Evolutionary conservation across 2,888 invertebrate species (phyloP), one percentile per base, ranked within the genome.

Genomic region (Fissipunctia ypsillon): DNA sequence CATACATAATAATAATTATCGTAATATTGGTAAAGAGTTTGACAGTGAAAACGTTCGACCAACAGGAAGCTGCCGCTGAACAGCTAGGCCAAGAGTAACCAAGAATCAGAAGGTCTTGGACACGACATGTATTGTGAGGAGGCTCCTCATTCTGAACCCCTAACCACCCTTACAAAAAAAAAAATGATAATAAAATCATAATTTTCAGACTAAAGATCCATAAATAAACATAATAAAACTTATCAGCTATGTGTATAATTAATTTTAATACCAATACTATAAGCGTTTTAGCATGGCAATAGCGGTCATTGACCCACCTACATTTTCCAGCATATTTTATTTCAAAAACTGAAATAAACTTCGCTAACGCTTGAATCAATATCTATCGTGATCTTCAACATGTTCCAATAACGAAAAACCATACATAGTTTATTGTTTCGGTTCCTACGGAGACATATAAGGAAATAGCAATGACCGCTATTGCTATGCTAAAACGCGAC

Each of bases 181-280:
- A 43, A 28, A 22, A 61, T 43, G 6, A 28, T 43, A 43, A 6
- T 61, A 28, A 28, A 25, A 41, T 60, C 19, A 60, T 60, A 10
- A 43, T 28, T 63, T 41, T 35, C 19, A 63, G 35, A 68, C 63
- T 35, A 69, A 38, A 28, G 16, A 48, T 48, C 38, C 45, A 16
- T 64, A 25, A 1, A 61, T 31, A 25, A 38, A 48, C 35, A 43
- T 5, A n/a, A 19, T 9, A 6, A 48, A 28, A 48, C 67, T 38
- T 25, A 48, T 35, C 14, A 43, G 28, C 14, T 28, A 28, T 22
- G 14, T 28, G 28, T 57, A 6, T 19, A 12, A 19, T 25, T 25
- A 19, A 41, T 41, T 60, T 41, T 19, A 19, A 61, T 43, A 7
- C 12, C 19, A 25, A 3, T 60, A 38, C 19, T 41, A 41, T 52